Evolutionary conservation across 2,888 invertebrate species (phyloP).

Genomic region (Nephrotoma flavescens): DNA sequence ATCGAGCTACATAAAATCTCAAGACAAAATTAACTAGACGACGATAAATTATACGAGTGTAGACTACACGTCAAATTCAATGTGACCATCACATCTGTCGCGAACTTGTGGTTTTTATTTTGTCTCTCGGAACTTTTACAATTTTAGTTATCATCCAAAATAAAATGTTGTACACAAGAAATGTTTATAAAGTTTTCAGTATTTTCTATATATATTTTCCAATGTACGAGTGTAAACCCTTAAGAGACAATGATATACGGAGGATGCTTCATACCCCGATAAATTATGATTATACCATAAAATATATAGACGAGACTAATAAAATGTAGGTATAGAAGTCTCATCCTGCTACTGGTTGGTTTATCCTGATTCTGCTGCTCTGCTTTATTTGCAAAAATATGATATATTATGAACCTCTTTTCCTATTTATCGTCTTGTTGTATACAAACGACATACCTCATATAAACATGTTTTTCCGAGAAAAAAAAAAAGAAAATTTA

Average conservation of each 20-base stretch:
- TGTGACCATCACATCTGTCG: conserved; percentile 11
- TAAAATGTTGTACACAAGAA: neutral
- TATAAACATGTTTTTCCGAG: neutral
- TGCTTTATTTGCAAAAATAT: neutral
- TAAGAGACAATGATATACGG: neutral
- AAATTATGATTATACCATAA: neutral
- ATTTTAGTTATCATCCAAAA: neutral
- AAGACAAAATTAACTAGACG: neutral
- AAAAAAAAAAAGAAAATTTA: neutral
- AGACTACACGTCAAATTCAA: neutral
- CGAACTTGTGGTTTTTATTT: conserved; percentile 8
- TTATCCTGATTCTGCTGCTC: neutral
- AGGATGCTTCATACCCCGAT: neutral
- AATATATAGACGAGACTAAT: neutral
- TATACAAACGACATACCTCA: neutral
- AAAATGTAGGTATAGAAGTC: neutral
- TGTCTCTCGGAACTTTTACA: neutral
- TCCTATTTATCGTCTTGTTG: neutral
- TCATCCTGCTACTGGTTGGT: neutral
- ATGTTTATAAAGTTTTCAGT: neutral
- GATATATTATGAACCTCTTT: neutral
- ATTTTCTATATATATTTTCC: neutral
- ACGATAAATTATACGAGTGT: neutral
- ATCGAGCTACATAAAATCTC: neutral
- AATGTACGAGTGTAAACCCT: neutral